phyloP scores from a whole-genome alignment of 2,113 vertebrate genomes.

The Plecturocebus donacophilus region DNA sequence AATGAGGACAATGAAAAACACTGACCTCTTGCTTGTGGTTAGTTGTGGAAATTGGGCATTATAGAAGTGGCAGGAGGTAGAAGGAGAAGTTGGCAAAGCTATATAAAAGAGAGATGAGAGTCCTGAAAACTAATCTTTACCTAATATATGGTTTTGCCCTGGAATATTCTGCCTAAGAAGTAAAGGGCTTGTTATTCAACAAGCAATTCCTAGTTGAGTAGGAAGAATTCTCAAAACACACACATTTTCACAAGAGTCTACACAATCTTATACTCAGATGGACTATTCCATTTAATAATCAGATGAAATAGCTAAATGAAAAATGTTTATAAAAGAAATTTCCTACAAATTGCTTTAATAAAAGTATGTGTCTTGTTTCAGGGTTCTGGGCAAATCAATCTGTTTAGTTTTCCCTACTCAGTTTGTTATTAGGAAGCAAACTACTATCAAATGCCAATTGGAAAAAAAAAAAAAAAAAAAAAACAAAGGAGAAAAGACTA shows the following conservation, averaged over 20 bases:
- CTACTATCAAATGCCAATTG: background rate
- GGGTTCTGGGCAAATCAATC: background rate
- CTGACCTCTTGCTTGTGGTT: background rate
- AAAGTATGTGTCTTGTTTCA: background rate
- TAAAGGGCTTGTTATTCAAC: background rate
- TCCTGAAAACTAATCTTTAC: background rate
- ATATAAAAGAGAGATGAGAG: background rate
- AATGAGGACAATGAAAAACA: background rate
- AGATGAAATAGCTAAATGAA: background rate
- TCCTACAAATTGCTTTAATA: background rate
- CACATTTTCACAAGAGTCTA: background rate
- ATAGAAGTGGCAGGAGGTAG: background rate
- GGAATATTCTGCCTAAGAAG: background rate
- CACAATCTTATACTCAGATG: background rate
- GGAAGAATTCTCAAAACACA: constrained; percentile 8
- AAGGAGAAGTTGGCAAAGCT: background rate
- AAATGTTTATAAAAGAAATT: background rate
- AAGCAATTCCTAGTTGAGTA: background rate
- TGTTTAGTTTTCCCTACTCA: background rate
- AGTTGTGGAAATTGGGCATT: background rate
- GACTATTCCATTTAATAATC: background rate
- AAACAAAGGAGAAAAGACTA: background rate
- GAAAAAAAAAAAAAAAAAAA: background rate
- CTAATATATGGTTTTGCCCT: background rate
- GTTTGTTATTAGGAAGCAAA: background rate